phyloP scores from a whole-genome alignment of 1,140 invertebrate genomes.

The Homalodisca vitripennis region DNA sequence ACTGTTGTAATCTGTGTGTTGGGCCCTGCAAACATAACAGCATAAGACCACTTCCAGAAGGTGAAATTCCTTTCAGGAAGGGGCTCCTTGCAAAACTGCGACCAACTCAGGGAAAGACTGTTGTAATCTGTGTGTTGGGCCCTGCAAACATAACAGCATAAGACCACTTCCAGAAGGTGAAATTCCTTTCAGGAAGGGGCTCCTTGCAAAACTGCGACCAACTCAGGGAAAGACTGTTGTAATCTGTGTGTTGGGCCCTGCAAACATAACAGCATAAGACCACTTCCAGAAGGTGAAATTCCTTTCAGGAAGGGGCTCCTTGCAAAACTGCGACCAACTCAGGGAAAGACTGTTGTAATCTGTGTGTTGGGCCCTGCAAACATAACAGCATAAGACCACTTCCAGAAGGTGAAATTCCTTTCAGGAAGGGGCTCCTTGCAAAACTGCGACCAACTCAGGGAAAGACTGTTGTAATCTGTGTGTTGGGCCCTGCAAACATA shows the following conservation, averaged over 20 bases:
- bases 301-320: slow-evolving; percentile 87
- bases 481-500: no score
- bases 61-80: slow-evolving; percentile 89
- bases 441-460: slow-evolving; percentile 88
- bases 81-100: slow-evolving; percentile 93
- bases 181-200: slow-evolving; percentile 83
- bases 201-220: slow-evolving; percentile 96
- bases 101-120: slow-evolving; percentile 72
- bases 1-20: slow-evolving; percentile 37
- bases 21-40: slow-evolving; percentile 65
- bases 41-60: slow-evolving; percentile 99
- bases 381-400: slow-evolving; percentile 98
- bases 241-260: no score
- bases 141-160: slow-evolving; percentile 95
- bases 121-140: no score
- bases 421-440: slow-evolving; percentile 91
- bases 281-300: slow-evolving; percentile 99
- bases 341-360: slow-evolving; percentile 54
- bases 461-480: slow-evolving; percentile 46
- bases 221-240: slow-evolving; percentile 58
- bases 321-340: slow-evolving; percentile 91
- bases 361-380: no score
- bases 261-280: slow-evolving; percentile 97
- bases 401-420: slow-evolving; percentile 95
- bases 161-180: slow-evolving; percentile 99